Base-by-base conservation (phyloP, 2,797 vertebrate species). In the Monodelphis domestica region DNA sequence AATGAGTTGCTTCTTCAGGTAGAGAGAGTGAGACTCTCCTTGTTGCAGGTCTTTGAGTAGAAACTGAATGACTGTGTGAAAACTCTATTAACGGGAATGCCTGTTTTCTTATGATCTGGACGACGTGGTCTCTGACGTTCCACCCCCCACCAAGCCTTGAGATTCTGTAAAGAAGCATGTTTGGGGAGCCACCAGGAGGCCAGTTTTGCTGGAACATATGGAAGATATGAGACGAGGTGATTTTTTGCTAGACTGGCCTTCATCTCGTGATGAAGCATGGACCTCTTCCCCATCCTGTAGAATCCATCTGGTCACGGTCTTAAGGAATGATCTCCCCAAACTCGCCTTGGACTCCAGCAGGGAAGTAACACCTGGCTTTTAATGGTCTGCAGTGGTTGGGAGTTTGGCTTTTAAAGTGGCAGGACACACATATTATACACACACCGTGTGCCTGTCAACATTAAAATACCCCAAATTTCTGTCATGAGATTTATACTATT, bases 281-380 rank as follows among this genome's bases (percentile, higher is more conserved):
- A 53, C 29, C 93, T 91, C 0, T 54, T 84, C 94, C 70, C 88
- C n/a, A 94, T 28, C 33, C 38, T 55, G 89, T 55, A 45, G 91
- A 51, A 12, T 33, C 78, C 93, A n/a, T 56, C 57, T 87, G 54
- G 29, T 45, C 51, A 84, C 94, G 51, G 17, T 51, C 4, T 84
- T 56, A 94, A 88, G 4, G 9, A 88, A 93, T 51, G 63, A 88
- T 90, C 50, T 70, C 55, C 53, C 52, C 50, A 91, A 93, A n/a
- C 4, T 14, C 45, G 93, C 53, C 30, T 94, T 89, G 89, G n/a
- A 88, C 4, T 26, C 53, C 91, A 90, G n/a, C 92, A 91, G 92
- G 57, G 54, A 92, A 93, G 87, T 84, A 95, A 54, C 87, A 91
- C 70, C 88, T 95, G 90, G 63, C 26, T 95, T 88, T 84, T 93